Conservation (phyloP, 2,113 vertebrate genomes). For the Verasper variegatus region DNA sequence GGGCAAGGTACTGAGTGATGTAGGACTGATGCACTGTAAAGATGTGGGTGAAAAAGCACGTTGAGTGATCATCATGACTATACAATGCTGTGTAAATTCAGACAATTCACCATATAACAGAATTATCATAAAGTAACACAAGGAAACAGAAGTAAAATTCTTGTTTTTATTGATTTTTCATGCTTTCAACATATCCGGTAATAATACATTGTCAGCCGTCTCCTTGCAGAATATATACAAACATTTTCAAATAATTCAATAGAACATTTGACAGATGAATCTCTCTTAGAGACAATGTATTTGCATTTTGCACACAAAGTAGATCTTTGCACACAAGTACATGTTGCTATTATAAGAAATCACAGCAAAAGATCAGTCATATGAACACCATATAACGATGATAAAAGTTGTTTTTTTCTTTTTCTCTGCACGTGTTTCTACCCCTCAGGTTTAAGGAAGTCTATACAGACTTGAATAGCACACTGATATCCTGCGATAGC, state of each 20-base stretch:
- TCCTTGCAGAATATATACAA: constrained; percentile 68
- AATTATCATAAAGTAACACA: background rate
- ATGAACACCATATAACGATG: constrained; percentile 80
- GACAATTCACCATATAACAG: no score
- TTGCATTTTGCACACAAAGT: constrained; percentile 82
- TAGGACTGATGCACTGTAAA: no score
- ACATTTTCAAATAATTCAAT: constrained; percentile 83
- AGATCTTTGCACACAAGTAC: constrained; percentile 83
- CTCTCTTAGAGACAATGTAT: constrained; percentile 86
- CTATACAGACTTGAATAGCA: constrained; percentile 76
- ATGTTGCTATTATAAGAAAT: constrained; percentile 77
- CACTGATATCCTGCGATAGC: constrained; percentile 60
- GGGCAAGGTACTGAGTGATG: background rate
- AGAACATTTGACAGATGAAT: constrained; percentile 84
- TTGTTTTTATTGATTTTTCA: constrained; percentile 67
- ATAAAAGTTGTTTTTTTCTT: constrained; percentile 13
- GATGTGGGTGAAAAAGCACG: no score
- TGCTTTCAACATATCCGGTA: constrained; percentile 64
- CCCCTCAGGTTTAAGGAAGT: constrained; percentile 62
- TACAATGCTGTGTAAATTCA: background rate
- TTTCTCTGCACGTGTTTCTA: constrained; percentile 39
- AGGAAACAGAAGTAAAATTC: background rate
- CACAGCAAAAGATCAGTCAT: constrained; percentile 78
- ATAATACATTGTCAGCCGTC: constrained; percentile 64
- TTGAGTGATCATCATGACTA: no score